A percentile compares a stretch with the other conserved stretches of the same genome.
Conservation (phyloP, 1,140 invertebrate species). For the Rhagoletis zephyria region DNA sequence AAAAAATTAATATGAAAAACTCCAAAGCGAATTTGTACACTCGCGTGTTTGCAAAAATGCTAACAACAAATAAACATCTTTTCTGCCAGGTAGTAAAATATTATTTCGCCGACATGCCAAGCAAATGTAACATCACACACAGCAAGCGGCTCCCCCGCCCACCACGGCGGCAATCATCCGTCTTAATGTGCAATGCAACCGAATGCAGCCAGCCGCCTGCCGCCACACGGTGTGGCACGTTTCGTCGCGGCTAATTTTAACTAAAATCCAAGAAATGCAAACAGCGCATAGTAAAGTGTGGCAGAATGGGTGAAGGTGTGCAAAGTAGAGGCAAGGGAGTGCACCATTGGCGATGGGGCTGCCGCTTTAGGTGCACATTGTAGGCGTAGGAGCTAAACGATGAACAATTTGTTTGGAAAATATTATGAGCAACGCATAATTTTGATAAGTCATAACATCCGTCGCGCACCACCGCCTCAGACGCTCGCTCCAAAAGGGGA, state of each 20-base stretch:
- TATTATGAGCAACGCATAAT: conserved; percentile 49
- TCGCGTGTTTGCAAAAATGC: conserved; percentile 27
- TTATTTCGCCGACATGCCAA: conserved; percentile 31
- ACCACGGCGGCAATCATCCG: too few relatives aligned
- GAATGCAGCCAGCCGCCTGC: conserved; percentile 21
- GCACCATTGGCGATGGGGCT: background rate
- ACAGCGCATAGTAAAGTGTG: background rate
- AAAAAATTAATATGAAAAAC: background rate
- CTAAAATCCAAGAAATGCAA: conserved; percentile 43
- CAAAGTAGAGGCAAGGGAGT: background rate
- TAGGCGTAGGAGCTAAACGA: conserved; percentile 16
- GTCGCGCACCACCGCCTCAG: conserved; percentile 3
- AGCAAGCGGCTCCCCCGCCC: background rate
- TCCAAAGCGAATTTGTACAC: conserved; percentile 20
- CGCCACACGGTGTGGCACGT: conserved; percentile 40
- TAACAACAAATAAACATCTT: conserved; percentile 45
- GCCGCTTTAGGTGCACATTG: background rate
- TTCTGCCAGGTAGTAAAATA: conserved; percentile 50
- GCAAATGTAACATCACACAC: conserved; percentile 30
- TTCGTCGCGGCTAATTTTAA: conserved; percentile 46
- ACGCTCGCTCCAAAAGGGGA: background rate
- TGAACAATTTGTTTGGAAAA: conserved; percentile 51
- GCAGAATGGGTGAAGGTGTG: background rate
- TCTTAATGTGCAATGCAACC: conserved; percentile 29
- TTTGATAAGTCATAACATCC: conserved; percentile 52